phyloP scores from a whole-genome alignment of 2,797 vertebrate genomes.

The Buphagus erythrorhynchus region DNA sequence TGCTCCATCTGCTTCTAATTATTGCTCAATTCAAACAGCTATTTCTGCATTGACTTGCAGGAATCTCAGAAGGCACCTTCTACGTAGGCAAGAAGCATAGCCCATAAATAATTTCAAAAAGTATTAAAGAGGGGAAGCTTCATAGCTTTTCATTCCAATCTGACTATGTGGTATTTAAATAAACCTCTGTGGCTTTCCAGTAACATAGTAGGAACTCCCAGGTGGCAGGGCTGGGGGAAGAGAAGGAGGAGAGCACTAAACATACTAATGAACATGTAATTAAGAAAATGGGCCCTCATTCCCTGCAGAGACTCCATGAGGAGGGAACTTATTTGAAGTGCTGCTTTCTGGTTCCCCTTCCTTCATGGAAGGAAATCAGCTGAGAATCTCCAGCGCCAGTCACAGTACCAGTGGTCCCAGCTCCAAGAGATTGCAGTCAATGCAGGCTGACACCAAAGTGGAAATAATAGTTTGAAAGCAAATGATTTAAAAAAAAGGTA shows the following conservation, averaged over 20 bases:
- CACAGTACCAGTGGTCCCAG: background rate
- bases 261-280: conserved; percentile 72
- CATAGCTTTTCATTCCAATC: conserved; percentile 41
- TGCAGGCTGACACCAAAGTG: background rate
- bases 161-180: conserved; percentile 60
- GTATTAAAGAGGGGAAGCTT: conserved; percentile 60
- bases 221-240: conserved; percentile 50
- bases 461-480: background rate
- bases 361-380: conserved; percentile 3
- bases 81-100: conserved; percentile 53
- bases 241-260: conserved; percentile 70
- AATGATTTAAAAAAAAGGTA: background rate
- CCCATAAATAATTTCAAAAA: conserved; percentile 69
- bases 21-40: conserved; percentile 62
- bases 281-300: conserved; percentile 68
- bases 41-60: conserved; percentile 68
- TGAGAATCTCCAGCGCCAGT: conserved; percentile 32
- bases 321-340: conserved; percentile 55
- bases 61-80: conserved; percentile 69
- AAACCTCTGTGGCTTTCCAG: conserved; percentile 65
- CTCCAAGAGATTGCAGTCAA: background rate
- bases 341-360: conserved; percentile 47
- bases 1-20: conserved; percentile 68
- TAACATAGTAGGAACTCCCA: conserved; percentile 67
- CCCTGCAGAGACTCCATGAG: conserved; percentile 55